phyloP scores from a whole-genome alignment of 2,797 vertebrate genomes.

The Threskiornis aethiopicus region DNA sequence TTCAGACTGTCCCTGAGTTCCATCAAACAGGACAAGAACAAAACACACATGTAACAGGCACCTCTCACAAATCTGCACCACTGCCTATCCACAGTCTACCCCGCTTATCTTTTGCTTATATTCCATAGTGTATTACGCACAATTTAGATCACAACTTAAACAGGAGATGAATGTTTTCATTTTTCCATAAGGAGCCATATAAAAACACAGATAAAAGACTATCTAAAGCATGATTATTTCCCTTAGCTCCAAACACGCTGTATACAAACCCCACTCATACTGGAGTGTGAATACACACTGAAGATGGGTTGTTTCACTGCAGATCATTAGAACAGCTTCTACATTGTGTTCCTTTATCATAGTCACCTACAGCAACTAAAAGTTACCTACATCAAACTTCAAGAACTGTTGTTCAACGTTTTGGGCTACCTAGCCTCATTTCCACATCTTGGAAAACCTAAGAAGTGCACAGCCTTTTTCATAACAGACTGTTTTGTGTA shows the following conservation, averaged over 20 bases:
- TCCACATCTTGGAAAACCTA: not conserved
- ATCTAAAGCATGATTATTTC: not conserved
- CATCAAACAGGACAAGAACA: not conserved
- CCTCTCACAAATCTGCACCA: not conserved
- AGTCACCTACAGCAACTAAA: not conserved
- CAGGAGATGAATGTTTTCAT: not conserved
- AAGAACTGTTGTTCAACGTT: not conserved
- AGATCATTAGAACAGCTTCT: not conserved
- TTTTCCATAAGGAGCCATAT: not conserved
- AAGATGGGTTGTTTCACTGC: not conserved
- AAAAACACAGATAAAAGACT: not conserved
- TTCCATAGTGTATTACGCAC: fast-evolving
- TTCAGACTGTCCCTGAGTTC: not conserved
- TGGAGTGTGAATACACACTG: not conserved
- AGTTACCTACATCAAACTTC: not conserved
- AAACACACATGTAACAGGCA: not conserved
- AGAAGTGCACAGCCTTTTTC: not conserved
- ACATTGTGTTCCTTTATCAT: fast-evolving
- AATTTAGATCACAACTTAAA: not conserved
- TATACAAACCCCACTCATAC: not conserved
- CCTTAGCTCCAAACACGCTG: not conserved
- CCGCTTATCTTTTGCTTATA: not conserved
- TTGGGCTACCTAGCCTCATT: not conserved
- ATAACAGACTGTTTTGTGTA: not conserved
- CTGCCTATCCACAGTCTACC: not conserved